Evolutionary conservation across 1,140 invertebrate species (phyloP), one percentile per base, ranked within the genome.

Genomic region (Littorina saxatilis): DNA sequence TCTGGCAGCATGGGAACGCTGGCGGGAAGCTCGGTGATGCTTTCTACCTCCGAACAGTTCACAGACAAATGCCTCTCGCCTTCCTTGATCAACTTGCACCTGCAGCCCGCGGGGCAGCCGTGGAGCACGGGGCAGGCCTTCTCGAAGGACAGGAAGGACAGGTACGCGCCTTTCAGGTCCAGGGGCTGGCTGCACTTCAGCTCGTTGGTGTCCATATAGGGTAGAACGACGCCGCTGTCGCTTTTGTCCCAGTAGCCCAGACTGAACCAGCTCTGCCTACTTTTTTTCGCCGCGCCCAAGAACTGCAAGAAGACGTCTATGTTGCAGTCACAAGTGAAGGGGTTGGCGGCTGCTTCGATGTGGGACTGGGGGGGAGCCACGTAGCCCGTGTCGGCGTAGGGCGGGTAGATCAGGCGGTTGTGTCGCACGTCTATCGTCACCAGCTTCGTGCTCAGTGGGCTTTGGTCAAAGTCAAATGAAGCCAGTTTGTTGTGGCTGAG

Each of bases 281-380:
- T 39, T 20, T 13, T 77, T 4, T 82, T 76, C 13, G 80, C 20
- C 68, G 63, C 32, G 35, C 7, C 43, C 15, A 81, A 35, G 72
- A 84, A 86, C 40, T 81, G 7, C 32, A 82, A 47, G 66, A 86
- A 84, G 0, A 47, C 79, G n/a, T 68, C 15, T 68, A 84, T 76
- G 1, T 72, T 29, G 50, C 85, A 86, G 61, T 86, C 83, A 79
- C 85, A 86, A 0, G 68, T 39, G 70, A 82, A 86, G 27, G 85
- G 85, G 39, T 84, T 86, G 43, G n/a, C 32, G 43, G 78, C 50
- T 0, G 74, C 61, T 0, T 5, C 47, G 55, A 82, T 72, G 20
- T 72, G 55, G 20, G 61, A 72, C 40, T 47, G 20, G 58, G 55
- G 79, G 20, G 68, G 55, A 32, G 39, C 50, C 17, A 74, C 40